Evolutionary conservation across 2,888 invertebrate genomes (phyloP), one percentile per base, ranked within the genome.

Genomic region (Enchytraeus crypticus): DNA sequence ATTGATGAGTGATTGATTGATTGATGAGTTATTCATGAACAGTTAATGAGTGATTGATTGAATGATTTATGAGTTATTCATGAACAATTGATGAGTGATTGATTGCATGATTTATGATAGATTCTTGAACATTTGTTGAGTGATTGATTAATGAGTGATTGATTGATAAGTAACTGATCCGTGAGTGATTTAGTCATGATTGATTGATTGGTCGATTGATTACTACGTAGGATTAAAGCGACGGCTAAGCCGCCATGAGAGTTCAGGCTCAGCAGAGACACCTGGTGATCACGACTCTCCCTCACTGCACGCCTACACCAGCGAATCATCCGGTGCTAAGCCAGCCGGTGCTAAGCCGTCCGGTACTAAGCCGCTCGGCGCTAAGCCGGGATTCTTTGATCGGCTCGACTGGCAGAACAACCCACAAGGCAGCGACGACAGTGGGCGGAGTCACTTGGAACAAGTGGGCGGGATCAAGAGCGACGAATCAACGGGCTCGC

Each of bases 321-420:
- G n/a, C n/a, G n/a, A n/a, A n/a, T n/a, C n/a, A n/a, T n/a, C n/a
- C n/a, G n/a, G n/a, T n/a, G n/a, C n/a, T n/a, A n/a, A n/a, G n/a
- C n/a, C n/a, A n/a, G n/a, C n/a, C n/a, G n/a, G n/a, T n/a, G n/a
- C n/a, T n/a, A n/a, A n/a, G n/a, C n/a, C n/a, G n/a, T n/a, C n/a
- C n/a, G n/a, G n/a, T n/a, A n/a, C n/a, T n/a, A 26, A 32, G 51
- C 33, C 14, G 14, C 29, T 14, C 27, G n/a, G 32, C 5, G 32
- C 57, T n/a, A 33, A 57, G 34, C n/a, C 56, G 43, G 62, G 55
- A 49, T 73, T 72, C 64, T 72, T 74, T 57, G 60, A 66, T 26
- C 67, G 66, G 2, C 61, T 74, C n/a, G 70, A 71, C 53, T 75
- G 74, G 74, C 62, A 65, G 38, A 61, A 68, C 11, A 62, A 62